phyloP scores from a whole-genome alignment of 2,888 invertebrate genomes.

The Mythimna loreyi region DNA sequence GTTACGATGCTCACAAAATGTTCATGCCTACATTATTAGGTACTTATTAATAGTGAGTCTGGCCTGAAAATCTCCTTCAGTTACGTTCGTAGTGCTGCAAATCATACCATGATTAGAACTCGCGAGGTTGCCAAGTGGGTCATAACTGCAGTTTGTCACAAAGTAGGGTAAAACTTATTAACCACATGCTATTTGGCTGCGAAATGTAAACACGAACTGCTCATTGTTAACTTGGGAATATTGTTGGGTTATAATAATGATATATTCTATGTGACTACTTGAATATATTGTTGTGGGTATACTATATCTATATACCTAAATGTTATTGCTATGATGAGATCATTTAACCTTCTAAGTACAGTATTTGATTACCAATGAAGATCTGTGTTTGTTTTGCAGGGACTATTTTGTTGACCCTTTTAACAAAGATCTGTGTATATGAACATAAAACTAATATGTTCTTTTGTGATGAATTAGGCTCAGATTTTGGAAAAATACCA shows the following conservation, averaged over 20 bases:
- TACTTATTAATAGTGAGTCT: conserved; percentile 27
- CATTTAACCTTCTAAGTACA: conserved; percentile 25
- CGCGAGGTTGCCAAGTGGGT: conserved; percentile 57
- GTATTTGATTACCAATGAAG: conserved; percentile 8
- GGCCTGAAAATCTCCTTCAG: conserved; percentile 43
- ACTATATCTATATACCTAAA: too few species aligned
- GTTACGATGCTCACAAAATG: conserved; percentile 5
- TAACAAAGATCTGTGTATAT: too few species aligned
- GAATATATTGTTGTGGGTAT: too few species aligned
- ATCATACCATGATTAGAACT: conserved; percentile 52
- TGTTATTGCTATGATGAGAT: conserved; percentile 32
- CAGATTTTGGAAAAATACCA: too few species aligned
- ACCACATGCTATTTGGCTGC: conserved; percentile 30
- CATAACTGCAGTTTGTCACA: conserved; percentile 54
- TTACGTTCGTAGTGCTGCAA: conserved; percentile 27
- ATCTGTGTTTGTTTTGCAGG: background rate
- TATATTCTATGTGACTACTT: background rate
- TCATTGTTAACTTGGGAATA: conserved; percentile 24
- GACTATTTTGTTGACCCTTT: too few species aligned
- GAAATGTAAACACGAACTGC: conserved; percentile 31
- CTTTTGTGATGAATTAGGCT: too few species aligned
- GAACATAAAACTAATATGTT: too few species aligned
- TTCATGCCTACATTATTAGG: conserved; percentile 14
- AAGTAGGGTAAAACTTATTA: conserved; percentile 40
- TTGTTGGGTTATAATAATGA: conserved; percentile 34